Base-by-base conservation (phyloP, 2,888 invertebrate species). In the Caenorhabditis sp. region DNA sequence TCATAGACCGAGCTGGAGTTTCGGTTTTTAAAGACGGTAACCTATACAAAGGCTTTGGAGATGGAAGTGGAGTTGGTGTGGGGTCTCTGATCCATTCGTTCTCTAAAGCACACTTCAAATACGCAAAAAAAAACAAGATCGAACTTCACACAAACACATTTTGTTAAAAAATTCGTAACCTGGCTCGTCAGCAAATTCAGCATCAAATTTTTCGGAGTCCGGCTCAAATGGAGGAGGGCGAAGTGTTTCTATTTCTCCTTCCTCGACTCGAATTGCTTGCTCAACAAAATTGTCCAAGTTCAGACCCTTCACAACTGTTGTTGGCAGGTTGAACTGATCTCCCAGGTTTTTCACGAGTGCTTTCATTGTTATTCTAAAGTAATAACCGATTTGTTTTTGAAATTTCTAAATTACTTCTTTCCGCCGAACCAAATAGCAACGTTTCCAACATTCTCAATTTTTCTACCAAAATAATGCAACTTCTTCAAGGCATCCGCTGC, bases 401-500 rank as follows among this genome's bases (percentile, higher is more conserved):
- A 46, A 17, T 20, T 1, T 39, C 2, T 24, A 1, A 43, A 79
- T 70, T 35, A 86, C 86, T 86, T 86, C 53, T 85, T 86, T 17
- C 87, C 87, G 17, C 87, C 87, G 55, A 87, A 87, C 87, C 87
- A 87, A 24, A 87, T 86, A 3, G 83, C 83, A 0, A 87, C 87
- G 41, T 81, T 83, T 46, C 85, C 87, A 7, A 88, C 87, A 56
- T 88, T 87, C 26, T 88, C 87, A 52, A 88, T 88, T 71, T 88
- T 88, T 11, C 87, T 61, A 15, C 88, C 88, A 43, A 84, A 87
- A 62, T 88, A 87, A 63, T 88, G 88, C 43, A 88, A 56, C 39
- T 85, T 83, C 66, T 88, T 88, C 43, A 88, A 62, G 1, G 82
- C 81, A 55, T 88, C 88, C 0, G 87, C 87, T 5, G 87, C 87